Conservation (phyloP, 2,113 vertebrate genomes). For the Haliaeetus leucogaster region DNA sequence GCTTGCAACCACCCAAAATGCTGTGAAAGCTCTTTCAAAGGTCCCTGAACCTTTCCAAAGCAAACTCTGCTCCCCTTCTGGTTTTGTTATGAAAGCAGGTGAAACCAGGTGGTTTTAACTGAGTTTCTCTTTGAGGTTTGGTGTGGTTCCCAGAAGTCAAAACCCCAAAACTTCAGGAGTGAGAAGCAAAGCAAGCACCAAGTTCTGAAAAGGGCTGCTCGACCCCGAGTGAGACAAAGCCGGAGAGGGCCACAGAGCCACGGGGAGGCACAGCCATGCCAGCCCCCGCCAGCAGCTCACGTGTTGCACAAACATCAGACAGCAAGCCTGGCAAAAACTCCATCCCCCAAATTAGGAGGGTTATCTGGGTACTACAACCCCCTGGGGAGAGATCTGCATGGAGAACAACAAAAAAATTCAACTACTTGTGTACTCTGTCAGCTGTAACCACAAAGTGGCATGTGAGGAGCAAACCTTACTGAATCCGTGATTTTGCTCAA, state of each 20-base stretch:
- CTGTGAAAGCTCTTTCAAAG: background rate
- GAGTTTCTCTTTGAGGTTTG: slow-evolving; percentile 17
- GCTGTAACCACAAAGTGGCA: background rate
- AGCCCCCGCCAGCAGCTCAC: background rate
- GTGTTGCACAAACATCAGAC: background rate
- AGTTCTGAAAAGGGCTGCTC: background rate
- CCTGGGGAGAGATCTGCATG: background rate
- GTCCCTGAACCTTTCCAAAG: background rate
- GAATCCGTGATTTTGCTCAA: background rate
- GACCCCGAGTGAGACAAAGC: background rate
- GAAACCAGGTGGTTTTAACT: slow-evolving; percentile 26
- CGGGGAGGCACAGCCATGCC: background rate
- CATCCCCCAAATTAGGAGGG: background rate
- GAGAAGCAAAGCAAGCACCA: background rate
- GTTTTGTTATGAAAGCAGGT: slow-evolving; percentile 34
- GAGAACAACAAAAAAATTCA: background rate
- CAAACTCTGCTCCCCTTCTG: background rate
- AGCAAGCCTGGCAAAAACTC: background rate
- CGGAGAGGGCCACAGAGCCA: background rate
- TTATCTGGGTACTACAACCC: background rate
- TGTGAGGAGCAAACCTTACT: background rate
- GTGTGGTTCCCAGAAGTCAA: slow-evolving; percentile 12
- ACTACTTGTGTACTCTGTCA: background rate
- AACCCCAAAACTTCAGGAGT: background rate
- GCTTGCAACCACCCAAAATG: background rate